These are phyloP conservation scores for Ia io DNA, from an alignment of 2,113 vertebrate species.

Conservation along the genomic window DNA sequence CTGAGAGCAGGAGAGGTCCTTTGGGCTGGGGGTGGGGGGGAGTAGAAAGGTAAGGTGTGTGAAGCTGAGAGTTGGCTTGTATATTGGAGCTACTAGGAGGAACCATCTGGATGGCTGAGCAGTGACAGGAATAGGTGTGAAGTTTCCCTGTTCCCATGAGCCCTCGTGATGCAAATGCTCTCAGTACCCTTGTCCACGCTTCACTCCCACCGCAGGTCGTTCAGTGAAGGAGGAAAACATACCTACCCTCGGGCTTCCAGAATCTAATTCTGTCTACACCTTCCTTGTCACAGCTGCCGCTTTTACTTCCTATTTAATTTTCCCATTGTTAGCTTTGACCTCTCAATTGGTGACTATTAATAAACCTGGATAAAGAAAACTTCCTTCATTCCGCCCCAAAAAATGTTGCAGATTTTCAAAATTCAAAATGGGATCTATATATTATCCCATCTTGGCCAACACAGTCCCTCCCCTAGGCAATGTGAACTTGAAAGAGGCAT, in stretches of 20 bases:
- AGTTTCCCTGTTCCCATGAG: neutral
- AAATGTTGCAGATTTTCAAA: constrained; percentile 10
- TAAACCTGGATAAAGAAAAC: neutral
- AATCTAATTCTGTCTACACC: neutral
- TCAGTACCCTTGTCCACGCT: neutral
- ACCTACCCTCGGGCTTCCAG: neutral
- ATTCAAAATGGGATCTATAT: constrained; percentile 25
- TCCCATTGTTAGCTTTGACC: neutral
- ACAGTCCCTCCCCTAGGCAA: constrained; percentile 21
- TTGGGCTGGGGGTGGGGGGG: fast-evolving
- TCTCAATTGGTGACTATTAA: neutral
- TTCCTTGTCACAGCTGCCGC: neutral
- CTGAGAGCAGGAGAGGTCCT: neutral
- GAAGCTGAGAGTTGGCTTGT: neutral
- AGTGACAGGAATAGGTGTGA: neutral
- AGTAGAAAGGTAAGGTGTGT: neutral
- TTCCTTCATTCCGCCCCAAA: neutral
- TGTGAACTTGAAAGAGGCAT: constrained; percentile 26
- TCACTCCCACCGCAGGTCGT: neutral
- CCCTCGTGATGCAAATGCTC: neutral
- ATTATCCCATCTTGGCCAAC: constrained; percentile 48
- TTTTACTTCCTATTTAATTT: neutral
- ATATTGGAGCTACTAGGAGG: neutral
- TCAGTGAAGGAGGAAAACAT: neutral
- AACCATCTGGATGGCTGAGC: neutral